A percentile compares a stretch with the other conserved stretches of the same genome.
Evolutionary conservation across 2,888 invertebrate species (phyloP).

Genomic region (Phania funesta): DNA sequence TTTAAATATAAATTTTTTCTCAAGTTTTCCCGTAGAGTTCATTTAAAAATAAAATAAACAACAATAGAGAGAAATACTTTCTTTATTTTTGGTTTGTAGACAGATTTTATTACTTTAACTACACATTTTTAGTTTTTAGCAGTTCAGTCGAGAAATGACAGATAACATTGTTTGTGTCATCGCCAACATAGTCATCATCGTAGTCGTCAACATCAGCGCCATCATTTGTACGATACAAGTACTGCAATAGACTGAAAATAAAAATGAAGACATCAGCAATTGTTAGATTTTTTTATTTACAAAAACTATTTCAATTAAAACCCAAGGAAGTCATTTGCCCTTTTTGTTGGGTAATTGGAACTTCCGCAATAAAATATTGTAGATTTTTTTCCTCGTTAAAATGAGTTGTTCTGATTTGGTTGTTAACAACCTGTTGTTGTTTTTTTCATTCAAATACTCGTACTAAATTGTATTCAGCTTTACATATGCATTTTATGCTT

Average conservation of each 20-base stretch:
- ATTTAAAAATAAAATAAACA: too few species aligned
- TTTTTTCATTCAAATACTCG: too few species aligned
- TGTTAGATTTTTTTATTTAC: constrained; percentile 34
- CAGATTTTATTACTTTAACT: constrained; percentile 44
- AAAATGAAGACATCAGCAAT: constrained; percentile 60
- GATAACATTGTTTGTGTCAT: constrained; percentile 49
- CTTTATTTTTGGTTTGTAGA: constrained; percentile 8
- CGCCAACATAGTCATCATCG: constrained; percentile 23
- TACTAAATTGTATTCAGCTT: too few species aligned
- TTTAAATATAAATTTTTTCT: too few species aligned
- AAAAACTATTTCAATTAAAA: constrained; percentile 67
- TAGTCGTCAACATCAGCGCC: constrained; percentile 21
- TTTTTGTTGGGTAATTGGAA: constrained; percentile 69
- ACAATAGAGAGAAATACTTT: too few species aligned
- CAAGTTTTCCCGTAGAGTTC: too few species aligned
- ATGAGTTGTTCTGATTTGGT: constrained; percentile 3
- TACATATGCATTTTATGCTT: too few species aligned
- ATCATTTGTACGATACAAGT: constrained; percentile 42
- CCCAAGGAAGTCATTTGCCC: constrained; percentile 67
- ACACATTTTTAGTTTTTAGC: constrained; percentile 27
- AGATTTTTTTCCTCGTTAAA: neutral
- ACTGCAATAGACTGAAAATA: constrained; percentile 36
- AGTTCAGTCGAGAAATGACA: constrained; percentile 48
- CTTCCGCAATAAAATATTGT: constrained; percentile 60
- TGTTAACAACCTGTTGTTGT: neutral